Evolutionary conservation across 2,888 invertebrate species (phyloP).

Genomic region (Celastrina argiolus): DNA sequence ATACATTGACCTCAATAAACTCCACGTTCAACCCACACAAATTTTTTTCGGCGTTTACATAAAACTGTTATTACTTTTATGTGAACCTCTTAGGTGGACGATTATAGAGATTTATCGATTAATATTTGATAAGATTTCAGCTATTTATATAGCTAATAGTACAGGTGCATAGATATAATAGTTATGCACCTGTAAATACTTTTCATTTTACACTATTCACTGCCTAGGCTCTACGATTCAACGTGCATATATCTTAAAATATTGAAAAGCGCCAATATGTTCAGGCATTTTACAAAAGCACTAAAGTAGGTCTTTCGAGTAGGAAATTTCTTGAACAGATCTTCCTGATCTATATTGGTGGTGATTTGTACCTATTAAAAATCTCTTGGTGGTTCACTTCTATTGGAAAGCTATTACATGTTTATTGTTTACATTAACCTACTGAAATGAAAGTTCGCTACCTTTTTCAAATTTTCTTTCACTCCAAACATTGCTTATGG

Average conservation of each 20-base stretch:
- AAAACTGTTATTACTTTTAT: background rate
- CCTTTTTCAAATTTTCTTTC: background rate
- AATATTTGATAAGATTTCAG: background rate
- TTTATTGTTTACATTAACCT: no score
- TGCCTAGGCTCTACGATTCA: background rate
- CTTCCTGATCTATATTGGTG: no score
- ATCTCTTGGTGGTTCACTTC: no score
- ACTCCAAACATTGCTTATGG: background rate
- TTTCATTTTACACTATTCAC: background rate
- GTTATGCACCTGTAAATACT: background rate
- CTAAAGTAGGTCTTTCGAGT: no score
- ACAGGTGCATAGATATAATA: no score
- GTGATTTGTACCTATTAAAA: no score
- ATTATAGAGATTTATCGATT: background rate
- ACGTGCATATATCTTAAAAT: no score
- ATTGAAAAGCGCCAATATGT: no score
- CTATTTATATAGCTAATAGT: background rate
- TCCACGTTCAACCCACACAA: background rate
- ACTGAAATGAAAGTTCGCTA: no score
- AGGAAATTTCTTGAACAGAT: no score
- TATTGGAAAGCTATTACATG: no score
- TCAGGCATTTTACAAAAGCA: no score
- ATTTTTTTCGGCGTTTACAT: conserved; percentile 11
- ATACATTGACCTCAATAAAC: conserved; percentile 4
- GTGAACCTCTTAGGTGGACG: background rate